phyloP scores from a whole-genome alignment of 2,113 vertebrate genomes.

The Pituophis catenifer region DNA sequence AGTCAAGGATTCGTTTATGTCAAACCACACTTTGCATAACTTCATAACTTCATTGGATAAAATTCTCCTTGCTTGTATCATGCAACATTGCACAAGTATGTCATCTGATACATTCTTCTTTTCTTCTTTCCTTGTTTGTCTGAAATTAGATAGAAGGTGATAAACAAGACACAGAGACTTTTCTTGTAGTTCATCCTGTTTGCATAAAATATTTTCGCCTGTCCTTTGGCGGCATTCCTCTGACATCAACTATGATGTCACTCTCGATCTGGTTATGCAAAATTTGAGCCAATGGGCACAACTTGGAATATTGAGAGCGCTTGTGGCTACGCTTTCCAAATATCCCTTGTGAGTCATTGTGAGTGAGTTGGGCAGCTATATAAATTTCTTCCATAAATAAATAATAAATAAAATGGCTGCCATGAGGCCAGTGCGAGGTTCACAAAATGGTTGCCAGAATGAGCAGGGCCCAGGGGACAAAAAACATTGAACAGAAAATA shows the following conservation, averaged over 20 bases:
- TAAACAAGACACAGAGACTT: background rate
- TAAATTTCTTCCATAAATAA: background rate
- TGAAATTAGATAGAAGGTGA: background rate
- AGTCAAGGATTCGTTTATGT: background rate
- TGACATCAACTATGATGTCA: background rate
- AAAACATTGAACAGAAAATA: background rate
- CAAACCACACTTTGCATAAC: background rate
- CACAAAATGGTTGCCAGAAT: background rate
- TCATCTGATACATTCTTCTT: background rate
- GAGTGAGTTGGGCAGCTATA: background rate
- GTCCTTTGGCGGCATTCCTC: background rate
- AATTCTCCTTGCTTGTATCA: background rate
- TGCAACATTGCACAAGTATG: background rate
- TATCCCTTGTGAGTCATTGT: background rate
- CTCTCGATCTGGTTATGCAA: background rate
- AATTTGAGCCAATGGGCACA: background rate
- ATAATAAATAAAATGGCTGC: background rate
- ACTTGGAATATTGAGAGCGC: background rate
- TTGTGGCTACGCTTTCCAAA: background rate
- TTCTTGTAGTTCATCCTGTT: background rate
- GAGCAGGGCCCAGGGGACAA: background rate
- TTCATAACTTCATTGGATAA: background rate
- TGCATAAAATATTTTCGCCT: background rate
- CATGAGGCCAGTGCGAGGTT: background rate
- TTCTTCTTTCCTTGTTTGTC: background rate